Evolutionary conservation across 2,113 vertebrate genomes (phyloP).

Genomic region (Tinamus guttatus): DNA sequence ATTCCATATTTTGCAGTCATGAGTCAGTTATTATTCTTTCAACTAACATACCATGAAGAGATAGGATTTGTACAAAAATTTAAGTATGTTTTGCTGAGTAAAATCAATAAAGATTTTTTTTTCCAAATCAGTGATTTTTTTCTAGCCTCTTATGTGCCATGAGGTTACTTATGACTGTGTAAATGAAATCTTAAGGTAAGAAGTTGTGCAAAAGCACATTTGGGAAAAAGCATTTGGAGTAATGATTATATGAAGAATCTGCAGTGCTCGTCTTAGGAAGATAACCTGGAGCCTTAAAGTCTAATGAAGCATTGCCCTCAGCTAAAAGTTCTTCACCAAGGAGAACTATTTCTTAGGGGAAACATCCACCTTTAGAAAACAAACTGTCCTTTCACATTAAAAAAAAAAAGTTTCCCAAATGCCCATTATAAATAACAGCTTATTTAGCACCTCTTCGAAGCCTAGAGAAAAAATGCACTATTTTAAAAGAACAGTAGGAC

Average conservation of each 20-base stretch:
- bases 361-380: slow-evolving; percentile 1
- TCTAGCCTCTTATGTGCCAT: background rate
- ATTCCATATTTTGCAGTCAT: background rate
- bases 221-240: slow-evolving; percentile 25
- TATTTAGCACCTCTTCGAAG: background rate
- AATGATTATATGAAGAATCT: background rate
- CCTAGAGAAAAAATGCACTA: background rate
- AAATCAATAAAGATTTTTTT: background rate
- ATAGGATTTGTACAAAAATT: background rate
- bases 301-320: slow-evolving; percentile 12
- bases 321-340: background rate
- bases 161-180: background rate
- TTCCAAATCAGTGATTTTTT: background rate
- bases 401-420: background rate
- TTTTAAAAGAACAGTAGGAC: background rate
- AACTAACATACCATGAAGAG: background rate
- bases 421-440: slow-evolving; percentile 12
- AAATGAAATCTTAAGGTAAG: background rate
- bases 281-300: slow-evolving; percentile 5
- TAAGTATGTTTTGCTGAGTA: background rate
- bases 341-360: slow-evolving; percentile 5
- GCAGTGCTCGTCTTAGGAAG: background rate
- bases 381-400: background rate
- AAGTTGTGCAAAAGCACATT: background rate
- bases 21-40: background rate